A percentile compares a stretch with the other conserved stretches of the same genome.
Evolutionary conservation across 2,113 vertebrate genomes (phyloP).

Genomic region (Macrotus californicus): DNA sequence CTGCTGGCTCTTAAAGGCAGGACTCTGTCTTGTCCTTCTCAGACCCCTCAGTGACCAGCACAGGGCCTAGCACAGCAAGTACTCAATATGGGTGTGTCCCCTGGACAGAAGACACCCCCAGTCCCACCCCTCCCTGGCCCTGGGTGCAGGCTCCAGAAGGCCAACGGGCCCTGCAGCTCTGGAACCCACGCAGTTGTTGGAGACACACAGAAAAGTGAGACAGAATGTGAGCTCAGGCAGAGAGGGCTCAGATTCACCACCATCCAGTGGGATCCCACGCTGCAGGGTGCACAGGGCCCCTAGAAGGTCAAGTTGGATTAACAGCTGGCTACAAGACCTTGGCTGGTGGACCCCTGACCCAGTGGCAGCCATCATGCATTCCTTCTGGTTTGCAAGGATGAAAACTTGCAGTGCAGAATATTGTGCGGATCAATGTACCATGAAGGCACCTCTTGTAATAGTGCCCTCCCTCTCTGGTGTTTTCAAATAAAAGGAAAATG

Average conservation of each 20-base stretch:
- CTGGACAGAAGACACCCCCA: background rate
- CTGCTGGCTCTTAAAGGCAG: background rate
- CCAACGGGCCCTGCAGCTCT: background rate
- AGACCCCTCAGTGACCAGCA: background rate
- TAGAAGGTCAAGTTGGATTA: slow-evolving; percentile 33
- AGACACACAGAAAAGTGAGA: background rate
- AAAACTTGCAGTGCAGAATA: background rate
- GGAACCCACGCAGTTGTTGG: background rate
- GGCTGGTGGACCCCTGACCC: background rate
- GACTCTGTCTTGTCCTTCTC: background rate
- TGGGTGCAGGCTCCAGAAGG: background rate
- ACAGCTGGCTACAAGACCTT: background rate
- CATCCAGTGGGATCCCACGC: background rate
- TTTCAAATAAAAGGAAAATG: background rate
- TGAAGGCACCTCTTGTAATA: background rate
- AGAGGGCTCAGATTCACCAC: background rate
- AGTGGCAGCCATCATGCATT: accelerated
- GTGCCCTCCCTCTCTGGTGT: background rate
- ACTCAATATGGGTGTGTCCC: background rate
- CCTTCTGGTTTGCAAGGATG: background rate
- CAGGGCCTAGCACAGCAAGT: background rate
- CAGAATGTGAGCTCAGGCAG: background rate
- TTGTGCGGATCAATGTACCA: background rate
- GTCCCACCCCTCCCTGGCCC: background rate
- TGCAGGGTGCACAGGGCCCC: background rate